Base-by-base conservation (phyloP, 2,113 vertebrate species). In the Cyanoderma ruficeps region DNA sequence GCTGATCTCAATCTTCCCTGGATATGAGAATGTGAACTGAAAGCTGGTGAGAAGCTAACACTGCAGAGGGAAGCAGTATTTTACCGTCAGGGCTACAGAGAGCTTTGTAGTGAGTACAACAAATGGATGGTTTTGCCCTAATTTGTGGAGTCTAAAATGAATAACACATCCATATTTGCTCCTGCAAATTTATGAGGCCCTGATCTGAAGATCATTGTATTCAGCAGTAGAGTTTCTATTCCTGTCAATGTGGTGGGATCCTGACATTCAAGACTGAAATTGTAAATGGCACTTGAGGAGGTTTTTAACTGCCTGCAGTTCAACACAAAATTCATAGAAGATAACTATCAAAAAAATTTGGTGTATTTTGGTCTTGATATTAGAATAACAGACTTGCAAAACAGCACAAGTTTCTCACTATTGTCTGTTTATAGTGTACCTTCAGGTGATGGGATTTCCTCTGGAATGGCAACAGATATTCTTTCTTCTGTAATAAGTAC, bases 401-500 rank as follows among this genome's bases (percentile, higher is more conserved):
- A 46, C 46, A 74, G 21, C 6, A 27, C 18, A 63, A 30, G 15
- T 65, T 76, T 91, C 41, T 94, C 56, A 65, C 16, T 89, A 15
- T 16, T 60, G 11, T 35, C 50, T 79, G 33, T 49, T 90, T 77
- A 44, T n/a, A 71, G 78, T 92, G 41, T 98, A 98, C 98, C 97
- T 98, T 98, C 95, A 10, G 97, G 96, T 20, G 31, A 68, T 80
- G 93, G 76, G 67, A 98, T 78, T 96, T 98, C 98, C 75, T 97
- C 90, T 94, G 98, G 97, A 96, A 97, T 83, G 33, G 97, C 89
- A 82, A 97, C 21, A 22, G 98, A 97, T 37, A 97, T 25, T 95
- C 91, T 98, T 96, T 98, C 98, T 97, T 98, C 98, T 30, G 89
- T 96, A 89, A 97, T 95, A 82, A 93, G 87, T 59, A 97, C 91